These are phyloP conservation scores for Capitulum mitella DNA, from an alignment of 2,888 invertebrate species.

Conservation along the genomic window DNA sequence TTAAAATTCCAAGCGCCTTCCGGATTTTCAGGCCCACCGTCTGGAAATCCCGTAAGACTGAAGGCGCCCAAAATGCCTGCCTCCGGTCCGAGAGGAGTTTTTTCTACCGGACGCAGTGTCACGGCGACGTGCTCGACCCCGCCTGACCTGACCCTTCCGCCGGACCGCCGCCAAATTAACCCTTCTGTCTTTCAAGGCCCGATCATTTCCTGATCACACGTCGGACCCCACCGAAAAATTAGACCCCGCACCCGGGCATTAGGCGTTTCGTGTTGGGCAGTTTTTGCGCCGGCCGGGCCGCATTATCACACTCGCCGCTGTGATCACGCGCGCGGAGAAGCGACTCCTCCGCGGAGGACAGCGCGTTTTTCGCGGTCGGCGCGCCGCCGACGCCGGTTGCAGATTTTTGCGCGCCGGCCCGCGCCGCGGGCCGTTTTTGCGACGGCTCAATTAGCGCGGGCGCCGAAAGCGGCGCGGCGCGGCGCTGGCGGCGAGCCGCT, in stretches of 20 bases:
- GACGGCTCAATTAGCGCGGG: background rate
- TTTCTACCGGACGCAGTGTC: background rate
- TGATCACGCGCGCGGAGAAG: too few species aligned
- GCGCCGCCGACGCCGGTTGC: background rate
- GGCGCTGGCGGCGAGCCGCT: background rate
- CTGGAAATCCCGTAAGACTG: background rate
- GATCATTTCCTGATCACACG: constrained; percentile 13
- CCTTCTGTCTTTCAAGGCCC: background rate
- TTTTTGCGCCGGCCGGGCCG: background rate
- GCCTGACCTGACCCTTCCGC: background rate
- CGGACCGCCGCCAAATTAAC: background rate
- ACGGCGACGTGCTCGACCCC: background rate
- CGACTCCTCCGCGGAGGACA: too few species aligned
- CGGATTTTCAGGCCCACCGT: background rate
- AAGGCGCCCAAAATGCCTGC: background rate
- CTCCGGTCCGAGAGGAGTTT: background rate
- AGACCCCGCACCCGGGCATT: background rate
- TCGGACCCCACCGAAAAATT: constrained; percentile 9
- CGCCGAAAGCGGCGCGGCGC: background rate
- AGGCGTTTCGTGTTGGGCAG: background rate
- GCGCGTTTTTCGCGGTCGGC: background rate
- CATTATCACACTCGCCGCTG: constrained; percentile 20
- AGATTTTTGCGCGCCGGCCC: background rate
- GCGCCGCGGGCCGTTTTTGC: background rate
- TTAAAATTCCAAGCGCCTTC: background rate